Evolutionary conservation across 2,113 vertebrate species (phyloP), one percentile per base, ranked within the genome.

Genomic region (Dasyornis broadbenti): DNA sequence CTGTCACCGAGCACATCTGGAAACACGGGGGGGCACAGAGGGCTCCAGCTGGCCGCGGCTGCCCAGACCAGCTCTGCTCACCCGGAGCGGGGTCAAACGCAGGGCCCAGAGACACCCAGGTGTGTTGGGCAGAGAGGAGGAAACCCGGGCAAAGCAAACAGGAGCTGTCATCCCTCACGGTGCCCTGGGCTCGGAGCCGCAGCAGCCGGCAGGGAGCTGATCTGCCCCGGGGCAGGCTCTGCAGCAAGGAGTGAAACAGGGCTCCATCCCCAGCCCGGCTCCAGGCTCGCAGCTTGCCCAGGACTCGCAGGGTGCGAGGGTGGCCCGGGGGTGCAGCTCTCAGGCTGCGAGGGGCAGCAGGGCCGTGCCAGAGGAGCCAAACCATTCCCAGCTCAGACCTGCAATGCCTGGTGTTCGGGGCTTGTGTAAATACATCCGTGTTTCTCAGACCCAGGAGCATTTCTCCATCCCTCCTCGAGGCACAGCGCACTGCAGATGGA

Each of bases 291-390:
- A 30, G 21, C 22, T 54, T 11, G 15, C 14, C 60, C 0, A 0
- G 21, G 18, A 17, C 35, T 17, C 44, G 2, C 0, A 1, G 65
- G 20, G 44, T 6, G 3, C 4, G 0, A 33, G 33, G 35, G 12
- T 0, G 3, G 60, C 13, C 52, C 19, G 57, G 20, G 18, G 8
- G 23, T 28, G 65, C 66, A 1, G 19, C 0, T 31, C 26, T 39
- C 27, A 2, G 63, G 71, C 61, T 37, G 28, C 2, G 21, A 20
- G 42, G 28, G 26, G 68, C 86, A 47, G 59, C 6, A 4, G 35
- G 35, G 40, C 68, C 16, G 37, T 23, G 33, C 28, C 28, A 2
- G 42, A 31, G 44, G 4, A 73, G 15, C 8, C 39, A 49, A 17
- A 17, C 1, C 1, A 10, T 14, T 20, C 17, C 68, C 19, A 27